Evolutionary conservation across 2,113 vertebrate species (phyloP), one percentile per base, ranked within the genome.

Genomic region (Chlorocebus sabaeus): DNA sequence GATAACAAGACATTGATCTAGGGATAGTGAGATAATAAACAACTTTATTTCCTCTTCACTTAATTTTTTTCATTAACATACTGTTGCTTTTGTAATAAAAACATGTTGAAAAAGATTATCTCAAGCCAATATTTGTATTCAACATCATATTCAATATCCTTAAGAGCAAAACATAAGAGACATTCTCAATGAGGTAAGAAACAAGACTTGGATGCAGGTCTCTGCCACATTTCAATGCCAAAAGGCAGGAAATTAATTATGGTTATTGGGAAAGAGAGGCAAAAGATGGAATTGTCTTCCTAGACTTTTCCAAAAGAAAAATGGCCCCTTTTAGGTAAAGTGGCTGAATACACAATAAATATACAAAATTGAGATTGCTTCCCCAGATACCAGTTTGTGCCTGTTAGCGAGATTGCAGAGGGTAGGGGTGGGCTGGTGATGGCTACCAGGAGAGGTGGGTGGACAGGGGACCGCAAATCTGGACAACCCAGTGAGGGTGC

Each of bases 61-160:
- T 91, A 68, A 12, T 45, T 59, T 72, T 88, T 61, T 43, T 17
- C 35, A 64, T 78, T 45, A 90, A 17, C 6, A 23, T 52, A 52
- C 13, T 92, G 95, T 70, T 67, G 27, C 13, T 57, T 93, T 95
- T 93, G 18, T 79, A 67, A 84, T 88, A 90, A 94, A 95, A 93
- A 43, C 8, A 61, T 10, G 22, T 52, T 85, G 45, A 57, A n/a
- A 25, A 32, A 22, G 30, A 43, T 27, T 43, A 25, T 59, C 35
- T 93, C 61, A 84, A 97, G 59, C 18, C 76, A 76, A 12, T 16
- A 76, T 35, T 43, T 18, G 86, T 16, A 76, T 27, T 50, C 17
- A 86, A n/a, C 30, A 72, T 57, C 5, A 43, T 64, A 70, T 35
- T 50, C 13, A 86, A n/a, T 23, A 72, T 64, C 52, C 52, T 82